Percentiles rank a stretch among this genome's conserved stretches.
These are phyloP conservation scores for Acanthisitta chloris DNA, from an alignment of 2,113 vertebrate species.

Conservation along the genomic window DNA sequence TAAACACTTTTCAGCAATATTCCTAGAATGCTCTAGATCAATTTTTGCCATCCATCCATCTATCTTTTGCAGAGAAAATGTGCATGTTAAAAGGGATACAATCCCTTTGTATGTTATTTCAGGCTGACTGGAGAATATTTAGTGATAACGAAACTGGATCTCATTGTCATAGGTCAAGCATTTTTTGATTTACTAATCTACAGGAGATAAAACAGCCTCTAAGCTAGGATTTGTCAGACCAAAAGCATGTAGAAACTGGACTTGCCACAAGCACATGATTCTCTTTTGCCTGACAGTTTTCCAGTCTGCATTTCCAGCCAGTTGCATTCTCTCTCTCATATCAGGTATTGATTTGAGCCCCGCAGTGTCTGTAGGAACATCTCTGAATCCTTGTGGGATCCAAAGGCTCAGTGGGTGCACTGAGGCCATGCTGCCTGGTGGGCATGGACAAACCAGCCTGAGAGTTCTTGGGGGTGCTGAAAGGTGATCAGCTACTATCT, in stretches of 20 bases:
- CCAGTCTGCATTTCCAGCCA: not conserved
- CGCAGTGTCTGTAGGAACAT: not conserved
- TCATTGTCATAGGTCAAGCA: not conserved
- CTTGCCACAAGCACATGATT: not conserved
- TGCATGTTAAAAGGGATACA: not conserved
- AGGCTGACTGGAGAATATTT: not conserved
- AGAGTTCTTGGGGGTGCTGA: not conserved
- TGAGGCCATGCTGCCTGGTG: not conserved
- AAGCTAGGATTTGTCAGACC: not conserved
- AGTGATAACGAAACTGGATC: not conserved
- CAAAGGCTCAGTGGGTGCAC: accelerated
- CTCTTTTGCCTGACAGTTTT: not conserved
- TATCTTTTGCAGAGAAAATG: not conserved
- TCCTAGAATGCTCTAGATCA: not conserved
- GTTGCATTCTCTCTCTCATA: not conserved
- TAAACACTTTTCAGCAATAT: not conserved
- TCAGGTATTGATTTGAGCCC: accelerated
- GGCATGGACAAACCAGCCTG: accelerated
- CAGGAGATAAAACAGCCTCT: not conserved
- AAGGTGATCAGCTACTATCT: accelerated
- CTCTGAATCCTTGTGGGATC: not conserved
- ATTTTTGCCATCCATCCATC: not conserved
- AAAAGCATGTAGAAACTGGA: not conserved
- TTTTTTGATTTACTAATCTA: slow-evolving; percentile 19
- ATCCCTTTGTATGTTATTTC: not conserved